Conservation (phyloP, 2,888 invertebrate species). For the Creontiades dilutus region DNA sequence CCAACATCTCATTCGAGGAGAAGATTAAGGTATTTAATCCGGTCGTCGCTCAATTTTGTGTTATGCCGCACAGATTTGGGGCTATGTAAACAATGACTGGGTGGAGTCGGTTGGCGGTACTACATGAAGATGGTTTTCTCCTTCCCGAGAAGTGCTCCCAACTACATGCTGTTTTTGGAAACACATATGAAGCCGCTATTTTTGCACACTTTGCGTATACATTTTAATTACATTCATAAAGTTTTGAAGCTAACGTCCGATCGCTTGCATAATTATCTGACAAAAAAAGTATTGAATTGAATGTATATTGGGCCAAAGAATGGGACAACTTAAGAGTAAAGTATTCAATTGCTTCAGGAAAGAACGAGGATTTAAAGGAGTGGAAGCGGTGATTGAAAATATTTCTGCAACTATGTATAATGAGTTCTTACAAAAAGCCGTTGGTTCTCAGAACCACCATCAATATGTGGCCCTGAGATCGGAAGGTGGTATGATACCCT, state of each 20-base stretch:
- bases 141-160: background rate
- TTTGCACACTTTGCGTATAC: background rate
- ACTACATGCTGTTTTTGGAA: background rate
- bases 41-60: too few relatives aligned
- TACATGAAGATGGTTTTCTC: background rate
- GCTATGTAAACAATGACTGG: too few relatives aligned
- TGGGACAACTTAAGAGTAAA: background rate
- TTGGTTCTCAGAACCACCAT: too few relatives aligned
- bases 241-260: background rate
- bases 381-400: background rate
- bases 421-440: too few relatives aligned
- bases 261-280: background rate
- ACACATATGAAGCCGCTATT: background rate
- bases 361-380: background rate
- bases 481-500: too few relatives aligned
- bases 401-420: too few relatives aligned
- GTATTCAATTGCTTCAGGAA: background rate
- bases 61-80: too few relatives aligned
- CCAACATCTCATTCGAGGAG: too few relatives aligned
- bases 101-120: too few relatives aligned
- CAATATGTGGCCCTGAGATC: too few relatives aligned
- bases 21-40: too few relatives aligned
- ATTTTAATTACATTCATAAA: background rate
- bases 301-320: background rate
- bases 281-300: background rate